Evolutionary conservation across 1,140 invertebrate species (phyloP).

Genomic region (Mylabris phalerata): DNA sequence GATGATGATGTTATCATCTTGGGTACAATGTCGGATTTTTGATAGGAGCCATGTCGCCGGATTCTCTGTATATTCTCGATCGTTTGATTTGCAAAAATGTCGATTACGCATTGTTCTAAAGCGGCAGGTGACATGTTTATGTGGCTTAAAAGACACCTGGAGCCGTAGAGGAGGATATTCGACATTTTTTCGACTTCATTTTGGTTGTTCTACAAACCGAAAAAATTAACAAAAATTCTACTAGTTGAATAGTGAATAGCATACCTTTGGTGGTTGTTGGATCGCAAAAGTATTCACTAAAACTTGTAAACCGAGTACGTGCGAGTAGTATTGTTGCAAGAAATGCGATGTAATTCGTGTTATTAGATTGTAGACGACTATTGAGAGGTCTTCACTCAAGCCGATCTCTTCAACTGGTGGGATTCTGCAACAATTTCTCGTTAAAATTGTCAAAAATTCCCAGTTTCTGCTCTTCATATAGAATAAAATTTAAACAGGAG

Average conservation of each 20-base stretch:
- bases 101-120: conserved; percentile 35
- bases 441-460: too few species aligned
- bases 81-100: conserved; percentile 36
- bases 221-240: not conserved
- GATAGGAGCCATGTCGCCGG: conserved; percentile 28
- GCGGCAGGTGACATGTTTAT: conserved; percentile 39
- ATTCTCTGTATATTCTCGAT: conserved; percentile 33
- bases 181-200: conserved; percentile 29
- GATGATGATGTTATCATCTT: conserved; percentile 30
- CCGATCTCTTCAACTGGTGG: conserved; percentile 63
- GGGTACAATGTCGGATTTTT: conserved; percentile 29
- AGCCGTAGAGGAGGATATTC: conserved; percentile 29
- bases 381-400: conserved; percentile 14
- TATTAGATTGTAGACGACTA: conserved; percentile 19
- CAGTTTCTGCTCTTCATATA: too few species aligned
- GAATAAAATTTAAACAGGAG: too few species aligned
- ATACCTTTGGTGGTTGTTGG: conserved; percentile 19
- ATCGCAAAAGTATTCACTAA: conserved; percentile 70
- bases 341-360: conserved; percentile 51
- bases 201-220: conserved; percentile 17
- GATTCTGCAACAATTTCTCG: conserved; percentile 52
- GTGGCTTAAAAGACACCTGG: conserved; percentile 37
- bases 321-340: conserved; percentile 83
- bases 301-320: conserved; percentile 82
- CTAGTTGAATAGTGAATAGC: too few species aligned